Evolutionary conservation across 1,140 invertebrate species (phyloP).

Genomic region (Nixonia krombeini): DNA sequence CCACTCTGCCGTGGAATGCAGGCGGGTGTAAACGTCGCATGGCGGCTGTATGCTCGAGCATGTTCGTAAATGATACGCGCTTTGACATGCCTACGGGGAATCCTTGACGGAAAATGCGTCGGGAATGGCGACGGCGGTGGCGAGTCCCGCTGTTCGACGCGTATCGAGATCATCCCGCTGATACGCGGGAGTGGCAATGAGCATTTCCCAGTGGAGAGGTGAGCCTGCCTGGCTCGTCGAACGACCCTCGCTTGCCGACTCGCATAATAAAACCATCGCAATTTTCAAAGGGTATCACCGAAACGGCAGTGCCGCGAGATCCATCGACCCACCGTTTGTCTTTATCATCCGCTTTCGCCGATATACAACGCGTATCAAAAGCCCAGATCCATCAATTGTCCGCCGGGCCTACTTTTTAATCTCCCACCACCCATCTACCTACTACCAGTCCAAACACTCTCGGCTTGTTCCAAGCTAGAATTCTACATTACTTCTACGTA

Average conservation of each 20-base stretch:
- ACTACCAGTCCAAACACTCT: no score
- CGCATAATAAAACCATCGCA: slow-evolving; percentile 59
- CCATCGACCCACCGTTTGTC: slow-evolving; percentile 2
- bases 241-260: slow-evolving; percentile 41
- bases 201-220: slow-evolving; percentile 58
- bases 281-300: slow-evolving; percentile 40
- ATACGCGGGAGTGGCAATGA: slow-evolving; percentile 39
- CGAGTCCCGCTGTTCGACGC: no score
- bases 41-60: no score
- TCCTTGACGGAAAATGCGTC: background rate
- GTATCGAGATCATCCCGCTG: slow-evolving; percentile 3
- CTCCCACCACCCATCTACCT: background rate
- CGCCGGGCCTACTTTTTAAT: background rate
- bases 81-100: slow-evolving; percentile 1
- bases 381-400: background rate
- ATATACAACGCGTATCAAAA: background rate
- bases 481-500: no score
- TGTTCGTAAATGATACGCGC: no score
- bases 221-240: slow-evolving; percentile 51
- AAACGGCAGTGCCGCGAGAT: background rate
- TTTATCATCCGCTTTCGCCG: background rate
- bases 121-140: slow-evolving; percentile 1
- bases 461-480: no score
- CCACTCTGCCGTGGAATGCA: no score
- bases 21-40: no score